These are phyloP conservation scores for Xanthorhoe spadicearia DNA, from an alignment of 2,888 invertebrate genomes.

Conservation along the genomic window DNA sequence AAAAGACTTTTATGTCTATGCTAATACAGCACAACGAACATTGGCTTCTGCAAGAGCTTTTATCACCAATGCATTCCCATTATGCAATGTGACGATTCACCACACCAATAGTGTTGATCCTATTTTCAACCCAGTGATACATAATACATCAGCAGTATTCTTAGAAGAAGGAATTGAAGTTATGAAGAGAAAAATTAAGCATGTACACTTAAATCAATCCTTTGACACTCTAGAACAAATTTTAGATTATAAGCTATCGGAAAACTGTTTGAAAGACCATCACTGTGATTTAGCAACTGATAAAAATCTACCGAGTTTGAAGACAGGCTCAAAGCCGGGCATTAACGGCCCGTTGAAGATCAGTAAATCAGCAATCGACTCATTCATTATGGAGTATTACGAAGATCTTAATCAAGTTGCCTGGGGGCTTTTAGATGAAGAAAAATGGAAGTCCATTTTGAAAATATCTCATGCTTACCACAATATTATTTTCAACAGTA, in stretches of 20 bases:
- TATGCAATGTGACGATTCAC: conserved; percentile 66
- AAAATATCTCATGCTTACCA: conserved; percentile 65
- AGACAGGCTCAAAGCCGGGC: conserved; percentile 61
- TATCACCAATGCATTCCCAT: conserved; percentile 62
- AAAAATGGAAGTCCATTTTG: conserved; percentile 62
- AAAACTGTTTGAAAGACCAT: conserved; percentile 56
- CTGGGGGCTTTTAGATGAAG: conserved; percentile 62
- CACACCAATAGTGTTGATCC: conserved; percentile 58
- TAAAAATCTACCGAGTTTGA: conserved; percentile 56
- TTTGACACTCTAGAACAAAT: conserved; percentile 61
- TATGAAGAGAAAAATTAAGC: conserved; percentile 59
- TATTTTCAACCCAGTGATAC: conserved; percentile 68
- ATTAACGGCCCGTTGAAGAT: conserved; percentile 71
- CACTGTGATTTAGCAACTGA: conserved; percentile 64
- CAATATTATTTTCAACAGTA: conserved; percentile 68
- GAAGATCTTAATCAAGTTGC: conserved; percentile 72
- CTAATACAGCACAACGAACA: conserved; percentile 70
- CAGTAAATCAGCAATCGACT: conserved; percentile 68
- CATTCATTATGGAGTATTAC: conserved; percentile 75
- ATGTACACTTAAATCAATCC: conserved; percentile 57
- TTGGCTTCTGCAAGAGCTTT: conserved; percentile 69
- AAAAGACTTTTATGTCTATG: conserved; percentile 66
- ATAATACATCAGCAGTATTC: conserved; percentile 62
- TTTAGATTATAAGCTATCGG: conserved; percentile 68
- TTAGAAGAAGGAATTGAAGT: conserved; percentile 54